Evolutionary conservation across 2,888 invertebrate genomes (phyloP), one percentile per base, ranked within the genome.

Genomic region (Exocentrus adspersus): DNA sequence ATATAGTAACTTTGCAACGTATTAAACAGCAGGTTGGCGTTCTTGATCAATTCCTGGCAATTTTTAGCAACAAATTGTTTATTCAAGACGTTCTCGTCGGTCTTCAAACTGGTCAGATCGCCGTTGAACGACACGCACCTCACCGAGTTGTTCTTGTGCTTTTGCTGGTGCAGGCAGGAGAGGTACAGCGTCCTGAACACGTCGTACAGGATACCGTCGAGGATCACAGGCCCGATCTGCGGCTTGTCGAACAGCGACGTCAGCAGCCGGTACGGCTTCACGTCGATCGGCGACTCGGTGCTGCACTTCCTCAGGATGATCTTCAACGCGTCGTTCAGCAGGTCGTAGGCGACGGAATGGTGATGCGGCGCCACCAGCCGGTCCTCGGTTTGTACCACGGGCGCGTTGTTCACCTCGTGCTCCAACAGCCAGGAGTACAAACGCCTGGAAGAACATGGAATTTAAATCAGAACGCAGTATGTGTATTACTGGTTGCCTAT

Each of bases 341-440:
- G 84, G 54, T 89, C 88, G 75, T 64, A 92, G 0, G 88, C 84
- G 16, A 84, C 81, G 7, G 82, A 79, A 21, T 75, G 71, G 7
- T 70, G 60, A n/a, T 65, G 62, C 2, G 72, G 14, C 79, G 77
- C 56, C 5, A 65, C 20, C 16, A 61, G 42, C 12, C 64, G 50
- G n/a, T 64, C 69, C 30, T 72, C 72, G 42, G 68, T 60, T 51
- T 70, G 68, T 6, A 71, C 52, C 12, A 72, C 17, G 3, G 72
- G 70, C 3, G 65, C 5, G 63, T 85, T 85, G n/a, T n/a, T n/a
- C n/a, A n/a, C n/a, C n/a, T n/a, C 91, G 5, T 87, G 87, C 42
- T 92, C 93, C 71, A 94, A 82, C 19, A 96, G 83, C 95, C 95
- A 95, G 0, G 92, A 90, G 81, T 92, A 94, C 24, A 95, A 84